A percentile compares a stretch with the other conserved stretches of the same genome.
Conservation (phyloP, 1,140 invertebrate species). For the Drosophila kepulauana region DNA sequence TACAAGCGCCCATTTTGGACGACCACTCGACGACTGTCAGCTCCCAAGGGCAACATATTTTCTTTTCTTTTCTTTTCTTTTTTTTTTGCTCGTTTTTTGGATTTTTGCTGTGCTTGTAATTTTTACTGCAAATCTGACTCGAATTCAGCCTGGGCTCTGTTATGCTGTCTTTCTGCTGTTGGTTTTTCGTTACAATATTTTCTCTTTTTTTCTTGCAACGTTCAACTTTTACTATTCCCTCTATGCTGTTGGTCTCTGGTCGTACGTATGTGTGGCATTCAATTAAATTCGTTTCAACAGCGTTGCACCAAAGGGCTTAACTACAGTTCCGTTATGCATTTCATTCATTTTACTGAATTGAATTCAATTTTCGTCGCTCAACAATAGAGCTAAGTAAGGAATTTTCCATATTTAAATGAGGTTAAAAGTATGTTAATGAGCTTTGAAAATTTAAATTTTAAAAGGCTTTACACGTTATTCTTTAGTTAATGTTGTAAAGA, state of each 20-base stretch:
- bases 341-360: conserved; percentile 12
- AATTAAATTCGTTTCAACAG: conserved; percentile 61
- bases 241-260: conserved; percentile 20
- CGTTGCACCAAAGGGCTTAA: conserved; percentile 45
- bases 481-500: neutral
- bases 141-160: conserved; percentile 56
- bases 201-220: conserved; percentile 30
- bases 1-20: conserved; percentile 41
- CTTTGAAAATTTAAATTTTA: neutral
- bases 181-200: conserved; percentile 43
- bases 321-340: conserved; percentile 21
- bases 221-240: conserved; percentile 2
- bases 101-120: conserved; percentile 22
- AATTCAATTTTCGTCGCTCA: conserved; percentile 7
- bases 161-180: conserved; percentile 30
- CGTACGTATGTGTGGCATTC: conserved; percentile 43
- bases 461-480: too few species aligned
- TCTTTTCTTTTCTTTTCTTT: neutral
- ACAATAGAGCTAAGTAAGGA: neutral
- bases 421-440: neutral
- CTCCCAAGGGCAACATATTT: conserved; percentile 54
- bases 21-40: conserved; percentile 25
- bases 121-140: conserved; percentile 48
- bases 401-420: neutral
- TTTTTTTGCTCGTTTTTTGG: conserved; percentile 21